Evolutionary conservation across 2,888 invertebrate genomes (phyloP), one percentile per base, ranked within the genome.

Genomic region (Harpalus rufipes): DNA sequence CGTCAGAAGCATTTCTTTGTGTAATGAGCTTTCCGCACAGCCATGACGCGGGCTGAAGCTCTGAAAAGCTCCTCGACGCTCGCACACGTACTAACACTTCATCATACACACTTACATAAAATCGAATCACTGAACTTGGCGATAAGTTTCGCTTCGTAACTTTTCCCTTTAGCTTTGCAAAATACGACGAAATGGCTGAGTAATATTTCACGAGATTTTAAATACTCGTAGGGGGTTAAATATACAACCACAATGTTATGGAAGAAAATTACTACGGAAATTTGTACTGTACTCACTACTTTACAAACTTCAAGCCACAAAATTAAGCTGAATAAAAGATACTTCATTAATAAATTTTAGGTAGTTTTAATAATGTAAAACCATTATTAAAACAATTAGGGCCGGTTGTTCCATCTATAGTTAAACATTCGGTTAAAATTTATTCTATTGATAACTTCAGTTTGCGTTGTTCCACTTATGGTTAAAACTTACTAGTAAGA

Each of bases 31-130:
- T 74, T 74, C 72, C 39, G 32, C 59, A 32, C 12, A 41, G 68
- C 7, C 25, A 25, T 18, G 63, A 41, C 14, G 32, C 12, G 39
- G 68, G 39, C 72, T 74, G 72, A 74, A 74, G 72, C 72, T 74
- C 68, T 74, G 72, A 25, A 74, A 44, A 41, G 14, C 41, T 41
- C 72, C 16, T n/a, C 39, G 32, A 68, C 41, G 2, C 68, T 68
- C 32, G 68, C 72, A 74, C 72, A 74, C 72, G 72, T 74, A 74
- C 72, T 74, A 74, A 44, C 72, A 74, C 72, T 74, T 74, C 72
- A 74, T 74, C 72, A 74, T 74, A 74, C 44, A 74, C 72, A 74
- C 72, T 74, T 74, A 74, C 72, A 74, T 74, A 41, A 74, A 74
- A 74, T 74, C 72, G 72, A 74, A 74, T 74, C 72, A 74, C 72